A percentile compares a stretch with the other conserved stretches of the same genome.
Evolutionary conservation across 1,140 invertebrate genomes (phyloP).

Genomic region (Drosophila melanica): DNA sequence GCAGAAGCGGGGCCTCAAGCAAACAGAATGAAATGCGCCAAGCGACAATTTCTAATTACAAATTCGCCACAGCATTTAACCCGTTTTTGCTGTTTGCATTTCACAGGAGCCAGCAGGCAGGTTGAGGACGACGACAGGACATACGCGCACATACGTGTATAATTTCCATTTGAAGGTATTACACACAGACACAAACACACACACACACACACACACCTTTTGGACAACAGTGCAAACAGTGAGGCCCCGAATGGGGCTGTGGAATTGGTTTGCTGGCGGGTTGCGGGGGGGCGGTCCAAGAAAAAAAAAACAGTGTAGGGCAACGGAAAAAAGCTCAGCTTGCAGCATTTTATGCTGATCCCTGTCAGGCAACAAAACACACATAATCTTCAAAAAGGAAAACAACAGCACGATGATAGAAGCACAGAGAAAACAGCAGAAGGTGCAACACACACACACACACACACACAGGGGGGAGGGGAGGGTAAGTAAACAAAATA

Average conservation of each 20-base stretch:
- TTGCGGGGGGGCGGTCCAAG: conserved; percentile 13
- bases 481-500: conserved; percentile 74
- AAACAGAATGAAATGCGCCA: conserved; percentile 77
- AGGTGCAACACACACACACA: conserved; percentile 3
- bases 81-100: conserved; percentile 72
- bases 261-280: not conserved
- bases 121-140: conserved; percentile 17
- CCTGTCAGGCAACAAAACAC: conserved; percentile 84
- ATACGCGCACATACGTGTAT: conserved; percentile 59
- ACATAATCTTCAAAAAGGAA: conserved; percentile 84
- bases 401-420: conserved; percentile 66
- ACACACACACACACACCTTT: conserved; percentile 61
- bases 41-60: conserved; percentile 83
- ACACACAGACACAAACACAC: conserved; percentile 44
- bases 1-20: conserved; percentile 38
- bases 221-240: conserved; percentile 61
- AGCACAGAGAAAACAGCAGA: conserved; percentile 29
- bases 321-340: conserved; percentile 77
- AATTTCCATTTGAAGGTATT: conserved; percentile 63
- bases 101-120: not conserved
- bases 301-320: conserved; percentile 37
- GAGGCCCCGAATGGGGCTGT: conserved; percentile 12
- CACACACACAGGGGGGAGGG: conserved; percentile 3
- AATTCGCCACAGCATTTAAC: conserved; percentile 82
- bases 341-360: conserved; percentile 84